phyloP scores from a whole-genome alignment of 2,797 vertebrate species.

The Apogon talboti region DNA sequence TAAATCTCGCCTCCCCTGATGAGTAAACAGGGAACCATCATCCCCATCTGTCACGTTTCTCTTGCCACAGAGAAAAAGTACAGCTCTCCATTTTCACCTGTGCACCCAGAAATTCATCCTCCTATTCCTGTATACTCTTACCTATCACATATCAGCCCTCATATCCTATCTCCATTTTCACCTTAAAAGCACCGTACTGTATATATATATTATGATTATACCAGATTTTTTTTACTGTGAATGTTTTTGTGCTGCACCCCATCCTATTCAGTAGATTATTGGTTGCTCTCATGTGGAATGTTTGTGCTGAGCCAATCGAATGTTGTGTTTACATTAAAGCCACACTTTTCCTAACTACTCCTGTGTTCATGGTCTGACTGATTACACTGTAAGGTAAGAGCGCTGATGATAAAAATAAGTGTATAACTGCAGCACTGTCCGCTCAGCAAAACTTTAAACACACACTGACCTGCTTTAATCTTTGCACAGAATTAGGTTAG shows the following conservation, averaged over 20 bases:
- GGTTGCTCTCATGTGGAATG: slow-evolving; percentile 87
- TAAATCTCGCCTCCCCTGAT: slow-evolving; percentile 43
- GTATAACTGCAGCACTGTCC: neutral
- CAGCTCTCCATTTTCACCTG: slow-evolving; percentile 76
- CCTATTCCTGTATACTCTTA: slow-evolving; percentile 67
- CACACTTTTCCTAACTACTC: slow-evolving; percentile 86
- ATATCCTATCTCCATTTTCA: slow-evolving; percentile 77
- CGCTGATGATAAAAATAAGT: slow-evolving; percentile 1
- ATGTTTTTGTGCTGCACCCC: slow-evolving; percentile 85
- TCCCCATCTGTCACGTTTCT: slow-evolving; percentile 64
- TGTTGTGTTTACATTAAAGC: slow-evolving; percentile 87
- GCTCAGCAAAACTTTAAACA: slow-evolving; percentile 31
- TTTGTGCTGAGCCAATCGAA: slow-evolving; percentile 87
- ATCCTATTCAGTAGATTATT: slow-evolving; percentile 83
- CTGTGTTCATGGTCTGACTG: slow-evolving; percentile 53
- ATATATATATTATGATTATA: slow-evolving; percentile 85
- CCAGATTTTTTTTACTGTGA: slow-evolving; percentile 85
- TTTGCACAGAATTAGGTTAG: slow-evolving; percentile 61
- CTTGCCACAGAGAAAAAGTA: slow-evolving; percentile 71
- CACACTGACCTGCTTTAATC: slow-evolving; percentile 54
- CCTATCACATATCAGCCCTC: slow-evolving; percentile 77
- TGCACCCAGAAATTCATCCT: slow-evolving; percentile 71
- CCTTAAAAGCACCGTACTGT: slow-evolving; percentile 84
- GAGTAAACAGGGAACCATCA: slow-evolving; percentile 64
- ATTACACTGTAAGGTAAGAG: slow-evolving; percentile 18